Percentiles rank a stretch among this genome's conserved stretches.
phyloP scores from a whole-genome alignment of 2,888 invertebrate genomes.

The Eupithecia vulgata region DNA sequence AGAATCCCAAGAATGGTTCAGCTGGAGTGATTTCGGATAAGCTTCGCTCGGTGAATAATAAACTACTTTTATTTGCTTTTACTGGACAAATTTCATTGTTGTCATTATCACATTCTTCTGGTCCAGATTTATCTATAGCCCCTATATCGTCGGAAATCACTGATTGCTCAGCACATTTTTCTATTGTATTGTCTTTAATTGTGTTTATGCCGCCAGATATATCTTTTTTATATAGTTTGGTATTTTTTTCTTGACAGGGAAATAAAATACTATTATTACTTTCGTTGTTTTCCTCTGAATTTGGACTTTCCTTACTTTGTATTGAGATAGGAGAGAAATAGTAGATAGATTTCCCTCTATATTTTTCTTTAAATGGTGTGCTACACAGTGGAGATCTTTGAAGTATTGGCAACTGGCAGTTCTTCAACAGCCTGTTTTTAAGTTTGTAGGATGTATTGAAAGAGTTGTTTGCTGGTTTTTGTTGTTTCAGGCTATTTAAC shows the following conservation, averaged over 20 bases:
- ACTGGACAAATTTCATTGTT: not conserved
- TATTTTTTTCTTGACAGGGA: slow-evolving; percentile 39
- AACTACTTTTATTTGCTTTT: slow-evolving; percentile 7
- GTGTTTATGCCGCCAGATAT: slow-evolving; percentile 7
- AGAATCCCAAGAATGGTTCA: slow-evolving; percentile 63
- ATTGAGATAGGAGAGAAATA: slow-evolving; percentile 71
- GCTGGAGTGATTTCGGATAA: slow-evolving; percentile 54
- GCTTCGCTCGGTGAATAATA: slow-evolving; percentile 42
- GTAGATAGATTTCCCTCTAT: slow-evolving; percentile 71
- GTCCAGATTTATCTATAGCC: not conserved
- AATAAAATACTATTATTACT: slow-evolving; percentile 48
- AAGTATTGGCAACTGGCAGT: slow-evolving; percentile 52
- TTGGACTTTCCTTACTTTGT: slow-evolving; percentile 45
- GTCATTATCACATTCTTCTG: slow-evolving; percentile 3
- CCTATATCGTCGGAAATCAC: slow-evolving; percentile 24
- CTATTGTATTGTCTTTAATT: not conserved
- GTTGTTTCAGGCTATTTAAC: slow-evolving; percentile 53
- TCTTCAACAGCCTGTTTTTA: slow-evolving; percentile 54
- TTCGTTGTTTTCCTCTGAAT: slow-evolving; percentile 51
- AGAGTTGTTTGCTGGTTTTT: slow-evolving; percentile 47
- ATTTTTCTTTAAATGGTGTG: slow-evolving; percentile 72
- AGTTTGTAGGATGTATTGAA: slow-evolving; percentile 45
- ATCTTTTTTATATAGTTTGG: slow-evolving; percentile 29
- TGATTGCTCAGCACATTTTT: slow-evolving; percentile 6
- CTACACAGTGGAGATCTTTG: slow-evolving; percentile 69